These are phyloP conservation scores for Erpetoichthys calabaricus DNA, from an alignment of 2,797 vertebrate species.

Conservation along the genomic window DNA sequence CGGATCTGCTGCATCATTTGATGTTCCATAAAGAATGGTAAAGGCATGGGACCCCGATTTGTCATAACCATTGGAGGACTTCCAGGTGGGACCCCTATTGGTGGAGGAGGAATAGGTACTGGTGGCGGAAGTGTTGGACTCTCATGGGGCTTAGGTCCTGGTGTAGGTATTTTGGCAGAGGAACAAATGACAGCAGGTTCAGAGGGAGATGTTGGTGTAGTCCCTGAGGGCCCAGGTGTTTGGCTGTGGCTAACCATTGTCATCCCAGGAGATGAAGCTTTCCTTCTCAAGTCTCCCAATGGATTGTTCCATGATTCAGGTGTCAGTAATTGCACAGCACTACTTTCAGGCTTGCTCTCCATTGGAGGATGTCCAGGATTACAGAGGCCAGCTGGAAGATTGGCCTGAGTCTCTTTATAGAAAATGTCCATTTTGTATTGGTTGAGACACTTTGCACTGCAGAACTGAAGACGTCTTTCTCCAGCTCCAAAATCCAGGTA, in stretches of 20 bases:
- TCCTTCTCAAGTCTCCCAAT: conserved; percentile 78
- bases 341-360: conserved; percentile 81
- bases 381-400: conserved; percentile 83
- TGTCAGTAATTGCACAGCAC: conserved; percentile 86
- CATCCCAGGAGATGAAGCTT: conserved; percentile 73
- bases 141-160: conserved; percentile 78
- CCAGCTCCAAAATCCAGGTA: conserved; percentile 98
- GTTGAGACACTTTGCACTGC: conserved; percentile 98
- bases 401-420: conserved; percentile 98
- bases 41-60: conserved; percentile 82
- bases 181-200: conserved; percentile 74
- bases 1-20: conserved; percentile 97
- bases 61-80: conserved; percentile 98
- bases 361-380: conserved; percentile 68
- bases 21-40: conserved; percentile 97
- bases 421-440: conserved; percentile 99
- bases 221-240: conserved; percentile 60
- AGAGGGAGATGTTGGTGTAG: conserved; percentile 76
- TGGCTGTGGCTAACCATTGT: conserved; percentile 60
- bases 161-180: conserved; percentile 83
- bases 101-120: conserved; percentile 62
- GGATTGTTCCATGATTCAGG: conserved; percentile 96
- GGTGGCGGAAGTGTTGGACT: conserved; percentile 69
- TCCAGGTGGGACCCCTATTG: conserved; percentile 74
- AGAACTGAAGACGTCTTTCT: conserved; percentile 96